Evolutionary conservation across 2,888 invertebrate species (phyloP).

Genomic region (Ligdia adustata): DNA sequence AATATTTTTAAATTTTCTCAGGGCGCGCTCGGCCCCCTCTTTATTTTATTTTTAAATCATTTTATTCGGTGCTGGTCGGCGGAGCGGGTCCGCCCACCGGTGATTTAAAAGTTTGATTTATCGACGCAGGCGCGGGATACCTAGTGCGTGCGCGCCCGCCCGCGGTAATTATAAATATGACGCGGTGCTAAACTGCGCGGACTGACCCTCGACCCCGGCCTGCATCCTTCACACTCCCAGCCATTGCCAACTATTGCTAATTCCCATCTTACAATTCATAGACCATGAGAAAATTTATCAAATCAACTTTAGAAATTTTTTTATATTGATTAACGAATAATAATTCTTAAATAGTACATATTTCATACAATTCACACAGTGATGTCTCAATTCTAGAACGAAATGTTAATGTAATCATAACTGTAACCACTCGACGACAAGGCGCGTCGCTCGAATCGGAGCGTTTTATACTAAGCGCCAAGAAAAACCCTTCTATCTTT

Average conservation of each 20-base stretch:
- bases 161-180: slow-evolving; percentile 82
- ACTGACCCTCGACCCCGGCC: slow-evolving; percentile 70
- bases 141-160: slow-evolving; percentile 53
- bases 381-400: no score
- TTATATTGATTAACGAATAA: no score
- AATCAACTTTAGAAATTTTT: no score
- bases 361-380: no score
- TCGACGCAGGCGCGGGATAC: slow-evolving; percentile 68
- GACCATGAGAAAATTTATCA: no score
- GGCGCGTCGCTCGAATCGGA: no score
- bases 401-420: background rate
- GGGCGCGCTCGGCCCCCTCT: slow-evolving; percentile 72
- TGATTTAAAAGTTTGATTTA: slow-evolving; percentile 85
- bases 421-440: background rate
- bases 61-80: slow-evolving; percentile 80
- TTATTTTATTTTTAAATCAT: slow-evolving; percentile 83
- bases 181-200: slow-evolving; percentile 82
- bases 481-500: background rate
- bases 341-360: no score
- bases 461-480: no score
- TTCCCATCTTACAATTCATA: background rate
- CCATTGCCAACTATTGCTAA: slow-evolving; percentile 14
- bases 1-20: slow-evolving; percentile 82
- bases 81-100: slow-evolving; percentile 78
- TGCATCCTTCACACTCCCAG: slow-evolving; percentile 52